phyloP scores from a whole-genome alignment of 2,113 vertebrate genomes.

The Plectropomus leopardus region DNA sequence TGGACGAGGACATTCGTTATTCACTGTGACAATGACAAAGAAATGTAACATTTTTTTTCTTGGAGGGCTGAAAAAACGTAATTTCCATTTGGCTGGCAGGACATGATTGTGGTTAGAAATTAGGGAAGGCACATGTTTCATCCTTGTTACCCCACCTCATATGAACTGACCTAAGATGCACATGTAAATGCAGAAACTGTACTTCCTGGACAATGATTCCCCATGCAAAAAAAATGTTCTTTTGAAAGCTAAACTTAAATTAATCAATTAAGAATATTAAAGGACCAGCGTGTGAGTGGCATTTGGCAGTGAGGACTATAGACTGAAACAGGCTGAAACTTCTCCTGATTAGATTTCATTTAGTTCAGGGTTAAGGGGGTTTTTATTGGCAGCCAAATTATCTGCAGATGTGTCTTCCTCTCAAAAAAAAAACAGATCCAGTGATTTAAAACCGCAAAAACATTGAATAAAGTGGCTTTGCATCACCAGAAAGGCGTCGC shows the following conservation, averaged over 20 bases:
- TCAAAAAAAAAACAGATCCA: too few species aligned
- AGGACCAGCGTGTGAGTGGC: too few species aligned
- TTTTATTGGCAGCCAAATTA: too few species aligned
- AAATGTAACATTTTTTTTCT: not conserved
- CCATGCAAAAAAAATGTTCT: not conserved
- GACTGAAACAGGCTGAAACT: too few species aligned
- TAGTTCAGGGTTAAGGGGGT: too few species aligned
- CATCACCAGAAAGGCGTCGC: too few species aligned
- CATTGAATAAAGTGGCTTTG: too few species aligned
- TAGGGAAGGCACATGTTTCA: not conserved
- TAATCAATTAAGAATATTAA: not conserved
- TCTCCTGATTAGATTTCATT: too few species aligned
- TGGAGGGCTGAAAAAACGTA: conserved; percentile 5
- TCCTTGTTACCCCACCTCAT: not conserved
- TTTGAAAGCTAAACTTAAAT: conserved; percentile 17
- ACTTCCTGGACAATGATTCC: not conserved
- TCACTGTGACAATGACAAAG: conserved; percentile 28
- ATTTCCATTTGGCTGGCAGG: conserved; percentile 6
- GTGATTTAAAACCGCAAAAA: too few species aligned
- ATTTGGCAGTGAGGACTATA: too few species aligned
- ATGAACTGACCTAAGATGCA: not conserved
- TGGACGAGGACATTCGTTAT: conserved; percentile 46
- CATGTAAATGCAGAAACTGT: conserved; percentile 20
- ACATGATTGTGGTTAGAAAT: conserved; percentile 10
- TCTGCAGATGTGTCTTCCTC: too few species aligned